phyloP scores from a whole-genome alignment of 2,888 invertebrate species.

The Drosophila buzzatii region DNA sequence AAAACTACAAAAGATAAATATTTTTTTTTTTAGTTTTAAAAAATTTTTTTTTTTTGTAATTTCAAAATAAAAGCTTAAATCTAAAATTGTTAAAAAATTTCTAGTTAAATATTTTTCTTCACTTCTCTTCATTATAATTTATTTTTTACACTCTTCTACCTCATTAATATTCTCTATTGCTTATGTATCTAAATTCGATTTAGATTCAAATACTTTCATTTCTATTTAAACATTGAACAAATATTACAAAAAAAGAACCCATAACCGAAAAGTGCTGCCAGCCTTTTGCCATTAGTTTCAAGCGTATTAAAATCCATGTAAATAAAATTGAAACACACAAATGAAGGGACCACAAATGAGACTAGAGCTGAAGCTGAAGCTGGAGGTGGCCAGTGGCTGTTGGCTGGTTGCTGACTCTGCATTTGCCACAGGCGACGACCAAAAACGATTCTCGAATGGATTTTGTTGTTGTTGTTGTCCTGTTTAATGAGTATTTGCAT shows the following conservation, averaged over 20 bases:
- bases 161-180: neutral
- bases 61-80: no score
- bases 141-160: no score
- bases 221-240: neutral
- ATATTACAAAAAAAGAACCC: no score
- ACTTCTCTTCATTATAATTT: no score
- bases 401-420: neutral
- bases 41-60: no score
- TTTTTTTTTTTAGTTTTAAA: no score
- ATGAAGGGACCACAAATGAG: conserved; percentile 7
- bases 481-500: conserved; percentile 47
- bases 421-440: conserved; percentile 25
- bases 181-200: neutral
- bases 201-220: neutral
- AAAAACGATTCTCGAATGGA: conserved; percentile 23
- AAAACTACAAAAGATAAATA: no score
- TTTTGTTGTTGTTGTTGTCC: conserved; percentile 35
- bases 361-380: neutral
- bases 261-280: neutral
- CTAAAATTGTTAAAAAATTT: no score
- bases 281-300: neutral
- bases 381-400: no score
- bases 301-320: conserved; percentile 6
- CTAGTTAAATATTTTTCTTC: no score
- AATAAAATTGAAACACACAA: conserved; percentile 15